Conservation (phyloP, 2,888 invertebrate species). For the Acrobasis suavella region DNA sequence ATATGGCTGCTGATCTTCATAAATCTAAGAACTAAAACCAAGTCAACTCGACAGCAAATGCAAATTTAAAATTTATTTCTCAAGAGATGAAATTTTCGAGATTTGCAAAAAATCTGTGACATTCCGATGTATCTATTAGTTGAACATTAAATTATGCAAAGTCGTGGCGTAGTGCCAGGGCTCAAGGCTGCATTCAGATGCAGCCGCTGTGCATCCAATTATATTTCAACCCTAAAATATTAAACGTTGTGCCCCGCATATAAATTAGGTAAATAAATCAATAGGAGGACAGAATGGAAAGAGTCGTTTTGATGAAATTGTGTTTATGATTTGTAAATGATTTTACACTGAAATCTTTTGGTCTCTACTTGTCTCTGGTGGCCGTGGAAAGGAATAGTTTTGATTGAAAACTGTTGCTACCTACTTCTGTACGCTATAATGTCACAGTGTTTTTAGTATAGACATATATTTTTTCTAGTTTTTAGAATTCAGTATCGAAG, state of each 20-base stretch:
- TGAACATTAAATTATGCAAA: conserved; percentile 68
- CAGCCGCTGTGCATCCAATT: conserved; percentile 74
- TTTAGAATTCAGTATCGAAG: no score
- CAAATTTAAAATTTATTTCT: neutral
- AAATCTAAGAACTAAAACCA: neutral
- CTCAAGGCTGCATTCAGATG: conserved; percentile 66
- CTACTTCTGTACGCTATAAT: no score
- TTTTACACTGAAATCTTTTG: no score
- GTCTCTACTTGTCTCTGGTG: no score
- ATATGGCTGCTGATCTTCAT: neutral
- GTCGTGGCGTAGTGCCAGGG: conserved; percentile 68
- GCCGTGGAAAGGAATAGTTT: no score
- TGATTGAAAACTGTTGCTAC: no score
- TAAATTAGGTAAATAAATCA: conserved; percentile 65
- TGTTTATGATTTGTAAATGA: neutral
- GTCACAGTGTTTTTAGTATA: no score
- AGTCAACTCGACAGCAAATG: neutral
- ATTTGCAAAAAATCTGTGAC: conserved; percentile 34
- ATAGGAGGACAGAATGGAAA: conserved; percentile 38
- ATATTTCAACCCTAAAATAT: conserved; percentile 78
- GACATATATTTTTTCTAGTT: no score
- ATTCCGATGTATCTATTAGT: conserved; percentile 55
- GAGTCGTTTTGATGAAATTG: conserved; percentile 19
- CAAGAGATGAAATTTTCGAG: neutral
- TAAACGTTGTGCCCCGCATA: conserved; percentile 67